Evolutionary conservation across 2,797 vertebrate genomes (phyloP).

Genomic region (Tamandua tetradactyla): DNA sequence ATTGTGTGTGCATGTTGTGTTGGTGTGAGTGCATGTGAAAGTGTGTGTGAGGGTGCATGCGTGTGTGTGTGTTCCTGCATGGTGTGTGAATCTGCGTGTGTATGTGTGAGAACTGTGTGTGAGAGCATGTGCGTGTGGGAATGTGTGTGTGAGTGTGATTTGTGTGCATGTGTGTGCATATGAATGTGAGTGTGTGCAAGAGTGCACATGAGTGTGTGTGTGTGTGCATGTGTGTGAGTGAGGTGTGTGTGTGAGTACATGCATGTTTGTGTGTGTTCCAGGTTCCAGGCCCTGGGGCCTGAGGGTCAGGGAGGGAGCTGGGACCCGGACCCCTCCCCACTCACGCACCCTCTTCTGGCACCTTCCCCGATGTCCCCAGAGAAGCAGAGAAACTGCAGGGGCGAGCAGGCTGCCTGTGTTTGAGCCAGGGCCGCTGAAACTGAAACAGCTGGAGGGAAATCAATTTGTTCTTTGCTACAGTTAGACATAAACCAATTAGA

Average conservation of each 20-base stretch:
- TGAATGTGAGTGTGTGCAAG: too few species aligned
- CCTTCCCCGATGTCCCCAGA: fast-evolving
- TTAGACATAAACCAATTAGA: background rate
- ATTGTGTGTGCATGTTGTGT: too few species aligned
- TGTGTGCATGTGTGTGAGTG: too few species aligned
- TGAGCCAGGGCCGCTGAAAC: background rate
- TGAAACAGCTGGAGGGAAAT: background rate
- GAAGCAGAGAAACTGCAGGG: background rate
- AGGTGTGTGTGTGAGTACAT: too few species aligned
- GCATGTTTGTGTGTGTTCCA: background rate
- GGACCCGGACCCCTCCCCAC: too few species aligned
- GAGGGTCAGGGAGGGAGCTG: background rate
- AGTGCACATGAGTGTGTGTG: fast-evolving
- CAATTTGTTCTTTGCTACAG: background rate
- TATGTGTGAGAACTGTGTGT: fast-evolving
- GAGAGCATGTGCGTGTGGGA: too few species aligned
- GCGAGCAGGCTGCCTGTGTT: fast-evolving
- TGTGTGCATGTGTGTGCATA: fast-evolving
- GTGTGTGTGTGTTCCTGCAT: background rate
- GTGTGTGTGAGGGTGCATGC: too few species aligned
- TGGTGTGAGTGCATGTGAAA: too few species aligned
- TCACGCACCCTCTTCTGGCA: background rate
- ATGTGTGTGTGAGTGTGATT: fast-evolving
- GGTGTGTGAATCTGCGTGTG: fast-evolving
- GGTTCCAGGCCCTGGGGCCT: background rate